Conservation (phyloP, 2,888 invertebrate species). For the Tiphia femorata region DNA sequence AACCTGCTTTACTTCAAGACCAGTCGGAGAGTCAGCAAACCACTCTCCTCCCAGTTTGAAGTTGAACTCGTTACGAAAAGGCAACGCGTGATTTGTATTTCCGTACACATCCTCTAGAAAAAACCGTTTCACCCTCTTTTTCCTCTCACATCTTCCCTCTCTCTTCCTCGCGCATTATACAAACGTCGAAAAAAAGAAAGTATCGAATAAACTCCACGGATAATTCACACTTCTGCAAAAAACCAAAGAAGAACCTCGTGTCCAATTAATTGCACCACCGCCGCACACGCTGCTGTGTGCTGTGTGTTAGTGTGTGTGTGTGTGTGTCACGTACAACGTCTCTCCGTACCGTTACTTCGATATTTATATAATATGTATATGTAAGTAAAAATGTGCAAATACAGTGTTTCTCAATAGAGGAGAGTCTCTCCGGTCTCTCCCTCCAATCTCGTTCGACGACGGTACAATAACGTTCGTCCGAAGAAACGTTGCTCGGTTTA, state of each 20-base stretch:
- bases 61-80: slow-evolving; percentile 63
- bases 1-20: slow-evolving; percentile 41
- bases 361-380: too few relatives aligned
- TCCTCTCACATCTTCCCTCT: neutral
- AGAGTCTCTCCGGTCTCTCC: slow-evolving; percentile 10
- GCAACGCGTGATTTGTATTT: slow-evolving; percentile 63
- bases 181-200: too few relatives aligned
- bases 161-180: neutral
- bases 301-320: too few relatives aligned
- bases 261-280: too few relatives aligned
- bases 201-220: too few relatives aligned
- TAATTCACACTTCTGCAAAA: too few relatives aligned
- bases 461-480: slow-evolving; percentile 15
- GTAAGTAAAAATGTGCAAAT: slow-evolving; percentile 39
- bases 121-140: slow-evolving; percentile 6
- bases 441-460: slow-evolving; percentile 6
- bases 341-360: neutral
- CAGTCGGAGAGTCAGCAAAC: slow-evolving; percentile 42
- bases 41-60: slow-evolving; percentile 44
- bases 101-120: slow-evolving; percentile 44
- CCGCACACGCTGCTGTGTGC: too few relatives aligned
- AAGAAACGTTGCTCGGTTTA: slow-evolving; percentile 22
- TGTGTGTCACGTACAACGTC: too few relatives aligned
- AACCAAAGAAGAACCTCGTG: too few relatives aligned
- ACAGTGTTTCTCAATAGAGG: slow-evolving; percentile 21